Percentiles rank a stretch among this genome's conserved stretches.
Conservation (phyloP, 2,888 invertebrate genomes). For the Cabera pusaria region DNA sequence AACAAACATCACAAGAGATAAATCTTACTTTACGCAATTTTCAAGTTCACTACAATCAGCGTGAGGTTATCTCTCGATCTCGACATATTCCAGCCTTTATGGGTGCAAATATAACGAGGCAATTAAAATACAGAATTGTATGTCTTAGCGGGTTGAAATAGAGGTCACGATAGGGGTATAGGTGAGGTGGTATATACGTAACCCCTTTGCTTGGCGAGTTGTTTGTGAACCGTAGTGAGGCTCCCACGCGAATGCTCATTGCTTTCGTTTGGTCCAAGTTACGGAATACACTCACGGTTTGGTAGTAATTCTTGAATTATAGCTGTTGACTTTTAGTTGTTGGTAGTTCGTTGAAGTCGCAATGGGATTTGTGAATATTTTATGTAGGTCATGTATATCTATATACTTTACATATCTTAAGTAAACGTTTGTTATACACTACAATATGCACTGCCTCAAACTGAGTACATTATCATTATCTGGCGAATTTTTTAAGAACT, state of each 20-base stretch:
- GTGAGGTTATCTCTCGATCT: constrained; percentile 58
- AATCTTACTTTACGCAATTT: constrained; percentile 56
- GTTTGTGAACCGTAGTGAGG: constrained; percentile 60
- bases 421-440: too few species aligned
- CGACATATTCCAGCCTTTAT: constrained; percentile 59
- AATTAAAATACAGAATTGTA: constrained; percentile 18
- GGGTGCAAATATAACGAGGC: constrained; percentile 35
- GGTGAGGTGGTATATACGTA: constrained; percentile 42
- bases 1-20: constrained; percentile 40
- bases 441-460: too few species aligned
- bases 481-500: too few species aligned
- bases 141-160: constrained; percentile 35
- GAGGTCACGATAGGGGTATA: constrained; percentile 32
- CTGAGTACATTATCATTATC: too few species aligned
- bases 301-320: constrained; percentile 13
- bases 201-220: constrained; percentile 58
- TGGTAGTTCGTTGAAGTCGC: neutral
- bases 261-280: constrained; percentile 56
- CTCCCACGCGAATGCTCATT: constrained; percentile 67
- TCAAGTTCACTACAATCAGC: constrained; percentile 62
- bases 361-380: neutral
- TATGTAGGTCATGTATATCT: too few species aligned
- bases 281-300: constrained; percentile 18
- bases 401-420: too few species aligned
- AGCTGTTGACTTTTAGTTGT: constrained; percentile 13